Conservation (phyloP, 1,140 invertebrate genomes). For the Sitodiplosis mosellana region DNA sequence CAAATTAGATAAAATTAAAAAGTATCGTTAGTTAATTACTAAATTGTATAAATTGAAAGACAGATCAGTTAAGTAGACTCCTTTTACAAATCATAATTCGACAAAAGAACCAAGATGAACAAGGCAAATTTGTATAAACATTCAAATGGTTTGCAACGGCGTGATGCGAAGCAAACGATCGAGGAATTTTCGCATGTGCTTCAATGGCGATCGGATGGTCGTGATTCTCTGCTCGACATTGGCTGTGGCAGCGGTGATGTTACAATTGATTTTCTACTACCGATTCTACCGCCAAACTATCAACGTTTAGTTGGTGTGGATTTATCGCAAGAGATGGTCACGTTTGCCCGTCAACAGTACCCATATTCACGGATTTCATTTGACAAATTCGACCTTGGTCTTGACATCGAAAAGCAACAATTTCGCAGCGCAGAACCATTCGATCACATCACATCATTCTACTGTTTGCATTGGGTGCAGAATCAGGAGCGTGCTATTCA, state of each 20-base stretch:
- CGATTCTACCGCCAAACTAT: slow-evolving; percentile 34
- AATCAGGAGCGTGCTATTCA: slow-evolving; percentile 42
- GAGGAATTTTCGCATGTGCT: slow-evolving; percentile 40
- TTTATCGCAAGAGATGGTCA: slow-evolving; percentile 49
- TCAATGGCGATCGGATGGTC: slow-evolving; percentile 32
- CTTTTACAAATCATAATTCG: too few relatives aligned
- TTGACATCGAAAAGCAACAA: slow-evolving; percentile 12
- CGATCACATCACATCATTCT: slow-evolving; percentile 59
- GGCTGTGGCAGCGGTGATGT: slow-evolving; percentile 66
- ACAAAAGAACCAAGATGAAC: slow-evolving; percentile 29
- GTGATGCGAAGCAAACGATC: slow-evolving; percentile 44
- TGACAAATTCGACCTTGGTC: slow-evolving; percentile 38
- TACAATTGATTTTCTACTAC: slow-evolving; percentile 42
- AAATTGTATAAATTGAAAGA: too few relatives aligned
- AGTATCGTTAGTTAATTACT: too few relatives aligned
- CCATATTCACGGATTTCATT: not conserved
- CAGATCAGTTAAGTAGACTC: too few relatives aligned
- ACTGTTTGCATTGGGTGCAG: slow-evolving; percentile 65
- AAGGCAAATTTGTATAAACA: slow-evolving; percentile 39
- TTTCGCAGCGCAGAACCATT: slow-evolving; percentile 28
- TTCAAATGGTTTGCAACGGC: slow-evolving; percentile 43
- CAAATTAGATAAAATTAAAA: too few relatives aligned
- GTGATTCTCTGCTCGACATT: slow-evolving; percentile 48
- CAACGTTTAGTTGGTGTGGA: slow-evolving; percentile 39
- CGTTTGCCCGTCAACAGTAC: slow-evolving; percentile 30